Percentiles rank a stretch among this genome's conserved stretches.
These are phyloP conservation scores for Anthopleura xanthogrammica DNA, from an alignment of 92 coral and sea anemone species.

Conservation along the genomic window DNA sequence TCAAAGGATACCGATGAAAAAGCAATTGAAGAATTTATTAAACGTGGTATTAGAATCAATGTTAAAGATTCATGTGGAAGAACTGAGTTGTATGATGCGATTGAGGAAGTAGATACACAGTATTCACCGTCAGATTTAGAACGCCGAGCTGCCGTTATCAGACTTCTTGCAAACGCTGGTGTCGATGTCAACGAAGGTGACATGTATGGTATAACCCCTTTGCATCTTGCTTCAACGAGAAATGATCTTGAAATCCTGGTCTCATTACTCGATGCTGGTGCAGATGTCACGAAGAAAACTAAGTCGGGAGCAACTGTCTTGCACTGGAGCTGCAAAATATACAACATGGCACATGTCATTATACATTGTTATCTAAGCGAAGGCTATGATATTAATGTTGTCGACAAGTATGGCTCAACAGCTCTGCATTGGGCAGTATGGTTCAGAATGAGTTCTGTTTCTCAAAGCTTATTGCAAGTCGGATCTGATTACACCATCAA, in stretches of 20 bases:
- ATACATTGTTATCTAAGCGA: slow-evolving; percentile 34
- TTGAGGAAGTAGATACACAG: slow-evolving; percentile 22
- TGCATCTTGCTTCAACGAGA: slow-evolving; percentile 40
- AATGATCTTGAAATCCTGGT: slow-evolving; percentile 36
- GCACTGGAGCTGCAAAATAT: slow-evolving; percentile 32
- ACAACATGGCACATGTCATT: slow-evolving; percentile 40
- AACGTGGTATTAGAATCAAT: slow-evolving; percentile 38
- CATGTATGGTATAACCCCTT: slow-evolving; percentile 35
- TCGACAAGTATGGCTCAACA: slow-evolving; percentile 27
- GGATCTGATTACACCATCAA: slow-evolving; percentile 29
- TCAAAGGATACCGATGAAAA: slow-evolving; percentile 28
- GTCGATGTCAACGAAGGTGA: slow-evolving; percentile 37
- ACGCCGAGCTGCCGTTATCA: slow-evolving; percentile 36
- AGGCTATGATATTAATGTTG: slow-evolving; percentile 13
- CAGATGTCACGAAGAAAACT: slow-evolving; percentile 21
- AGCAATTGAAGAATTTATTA: slow-evolving; percentile 39
- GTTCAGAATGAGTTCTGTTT: slow-evolving; percentile 22
- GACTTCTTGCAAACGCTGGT: slow-evolving; percentile 21
- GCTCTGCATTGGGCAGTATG: slow-evolving; percentile 42
- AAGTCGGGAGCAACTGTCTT: slow-evolving; percentile 36
- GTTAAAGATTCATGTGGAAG: slow-evolving; percentile 37
- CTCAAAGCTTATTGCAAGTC: slow-evolving; percentile 32
- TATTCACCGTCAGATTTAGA: slow-evolving; percentile 29
- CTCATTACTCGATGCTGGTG: slow-evolving; percentile 36
- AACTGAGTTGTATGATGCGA: slow-evolving; percentile 29